Conservation (phyloP, 2,888 invertebrate species). For the Kryphioiulus occultus region DNA sequence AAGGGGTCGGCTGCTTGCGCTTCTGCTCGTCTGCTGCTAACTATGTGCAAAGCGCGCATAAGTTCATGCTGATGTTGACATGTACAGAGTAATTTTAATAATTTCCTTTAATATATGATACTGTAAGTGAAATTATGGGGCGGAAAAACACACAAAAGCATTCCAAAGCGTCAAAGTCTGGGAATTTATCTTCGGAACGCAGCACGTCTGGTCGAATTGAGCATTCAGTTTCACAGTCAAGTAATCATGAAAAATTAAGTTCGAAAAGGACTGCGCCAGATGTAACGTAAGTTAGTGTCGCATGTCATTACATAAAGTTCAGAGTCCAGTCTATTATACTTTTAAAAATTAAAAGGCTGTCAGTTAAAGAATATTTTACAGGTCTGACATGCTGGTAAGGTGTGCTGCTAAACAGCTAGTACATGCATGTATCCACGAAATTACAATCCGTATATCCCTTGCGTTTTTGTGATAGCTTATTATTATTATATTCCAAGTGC, state of each 20-base stretch:
- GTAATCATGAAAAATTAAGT: neutral
- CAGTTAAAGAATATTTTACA: no score
- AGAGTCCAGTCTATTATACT: neutral
- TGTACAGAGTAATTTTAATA: neutral
- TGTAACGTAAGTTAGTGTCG: neutral
- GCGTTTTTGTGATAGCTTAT: no score
- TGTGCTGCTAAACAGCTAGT: no score
- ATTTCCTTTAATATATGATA: conserved; percentile 9
- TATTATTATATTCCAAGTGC: no score
- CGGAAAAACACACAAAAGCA: neutral
- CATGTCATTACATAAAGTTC: neutral
- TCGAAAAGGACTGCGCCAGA: neutral
- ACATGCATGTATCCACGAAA: no score
- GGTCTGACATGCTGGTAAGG: no score
- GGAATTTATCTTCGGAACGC: neutral
- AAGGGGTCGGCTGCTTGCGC: neutral
- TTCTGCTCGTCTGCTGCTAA: neutral
- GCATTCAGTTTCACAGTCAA: neutral
- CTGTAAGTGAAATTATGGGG: neutral
- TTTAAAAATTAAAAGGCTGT: neutral
- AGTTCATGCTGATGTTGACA: neutral
- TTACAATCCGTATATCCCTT: no score
- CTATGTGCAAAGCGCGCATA: neutral
- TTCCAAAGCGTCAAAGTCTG: conserved; percentile 6
- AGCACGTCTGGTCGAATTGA: neutral